Percentiles rank a stretch among this genome's conserved stretches.
phyloP scores from a whole-genome alignment of 2,888 invertebrate species.

The Liodrosophila aerea region DNA sequence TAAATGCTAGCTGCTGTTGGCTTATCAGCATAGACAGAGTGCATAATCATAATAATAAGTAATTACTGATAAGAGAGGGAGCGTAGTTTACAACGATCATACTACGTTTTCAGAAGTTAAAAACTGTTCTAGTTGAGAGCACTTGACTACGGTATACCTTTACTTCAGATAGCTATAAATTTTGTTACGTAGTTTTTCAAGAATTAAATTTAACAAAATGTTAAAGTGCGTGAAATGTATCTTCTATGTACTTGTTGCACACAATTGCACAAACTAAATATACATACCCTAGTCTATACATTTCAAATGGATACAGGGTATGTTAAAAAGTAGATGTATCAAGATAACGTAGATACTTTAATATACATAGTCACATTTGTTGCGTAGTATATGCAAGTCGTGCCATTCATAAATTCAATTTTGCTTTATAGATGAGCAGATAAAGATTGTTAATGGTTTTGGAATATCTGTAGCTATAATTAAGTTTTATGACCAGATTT shows the following conservation, averaged over 20 bases:
- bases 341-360: too few species aligned
- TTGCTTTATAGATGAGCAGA: too few species aligned
- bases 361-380: too few species aligned
- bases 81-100: conserved; percentile 46
- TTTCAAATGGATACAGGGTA: too few species aligned
- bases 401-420: background rate
- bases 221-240: too few species aligned
- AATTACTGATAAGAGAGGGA: conserved; percentile 55
- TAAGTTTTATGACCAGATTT: conserved; percentile 10
- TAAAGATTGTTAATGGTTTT: conserved; percentile 4
- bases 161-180: background rate
- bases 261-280: too few species aligned
- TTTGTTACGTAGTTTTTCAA: too few species aligned
- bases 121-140: background rate
- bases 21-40: conserved; percentile 60
- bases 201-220: too few species aligned
- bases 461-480: conserved; percentile 10
- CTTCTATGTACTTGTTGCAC: too few species aligned
- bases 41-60: conserved; percentile 43
- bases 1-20: conserved; percentile 32
- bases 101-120: conserved; percentile 5
- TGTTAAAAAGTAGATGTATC: too few species aligned
- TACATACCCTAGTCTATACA: too few species aligned
- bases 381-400: background rate
- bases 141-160: conserved; percentile 7